Evolutionary conservation across 2,113 vertebrate species (phyloP), one percentile per base, ranked within the genome.

Genomic region (Microtus ochrogaster): DNA sequence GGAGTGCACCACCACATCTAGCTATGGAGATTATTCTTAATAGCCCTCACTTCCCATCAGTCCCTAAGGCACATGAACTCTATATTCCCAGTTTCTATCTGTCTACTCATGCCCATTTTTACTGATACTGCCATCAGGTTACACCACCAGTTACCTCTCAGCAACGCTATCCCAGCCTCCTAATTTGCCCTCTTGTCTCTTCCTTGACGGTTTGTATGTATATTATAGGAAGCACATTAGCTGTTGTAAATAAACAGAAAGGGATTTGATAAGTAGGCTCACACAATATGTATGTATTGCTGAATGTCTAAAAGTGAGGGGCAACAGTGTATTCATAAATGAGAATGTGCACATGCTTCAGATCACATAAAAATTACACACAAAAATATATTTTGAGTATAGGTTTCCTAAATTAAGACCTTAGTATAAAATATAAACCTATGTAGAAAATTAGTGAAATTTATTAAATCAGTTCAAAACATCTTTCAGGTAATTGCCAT

Each of bases 381-480:
- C 58, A 58, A 21, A 58, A 58, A 58, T 58, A 58, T 21, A 58
- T 89, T 91, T 76, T 92, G 88, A 93, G 77, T 73, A 6, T 61
- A 89, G 7, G 58, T 83, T 93, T 81, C 2, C 12, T 87, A 70
- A 89, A 91, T 96, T 94, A 89, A 92, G 52, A 44, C 44, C 33
- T 85, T 76, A 58, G 66, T 93, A 47, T 94, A 86, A 96, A 94
- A 89, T 84, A 26, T 58, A 92, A 93, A 92, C 16, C 70, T 90
- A 44, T 92, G 68, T 94, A 93, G 74, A 94, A 96, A 95, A 90
- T 89, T 41, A 55, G 44, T 73, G 70, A 77, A 14, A 87, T 81
- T 94, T 94, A 22, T 78, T 79, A 90, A 94, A 89, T 92, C 68
- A 85, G 11, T 91, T 91, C 74, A 95, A 94, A 94, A 94, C 5